Evolutionary conservation across 2,888 invertebrate species (phyloP), one percentile per base, ranked within the genome.

Genomic region (Acanthosepion esculentum): DNA sequence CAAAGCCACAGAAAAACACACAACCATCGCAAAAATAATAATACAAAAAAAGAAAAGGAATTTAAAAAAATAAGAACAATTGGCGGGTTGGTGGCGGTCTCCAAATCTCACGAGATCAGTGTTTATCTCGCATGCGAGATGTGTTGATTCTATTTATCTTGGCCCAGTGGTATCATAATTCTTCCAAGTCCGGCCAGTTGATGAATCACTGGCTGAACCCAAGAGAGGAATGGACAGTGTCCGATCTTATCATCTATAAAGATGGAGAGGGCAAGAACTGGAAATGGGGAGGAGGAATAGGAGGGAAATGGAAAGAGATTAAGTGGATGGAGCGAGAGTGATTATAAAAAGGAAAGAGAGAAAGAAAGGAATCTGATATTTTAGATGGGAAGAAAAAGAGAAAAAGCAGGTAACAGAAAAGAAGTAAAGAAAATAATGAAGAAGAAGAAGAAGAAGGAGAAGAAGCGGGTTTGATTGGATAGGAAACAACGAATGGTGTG

Each of bases 91-190:
- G 59, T 41, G 59, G 23, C 23, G 20, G 7, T 7, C 15, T 78
- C 78, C 78, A 78, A 78, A 78, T 78, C 78, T 78, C 78, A 18
- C 10, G 78, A 78, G 78, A 78, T 78, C n/a, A 33, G 78, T 78
- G n/a, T n/a, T 78, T 78, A 78, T 78, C 78, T 78, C n/a, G 78
- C 78, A 78, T 78, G 78, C 78, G 78, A 78, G 78, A 78, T 78
- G n/a, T 78, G 78, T 78, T 78, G 78, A 78, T 78, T 78, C n/a
- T n/a, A 33, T 78, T 78, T 78, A n/a, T 33, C n/a, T n/a, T 18
- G 12, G 78, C n/a, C 18, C 78, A 18, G 15, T 78, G n/a, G 8
- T 78, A 33, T n/a, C 78, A 33, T 78, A n/a, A 78, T 78, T n/a
- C 78, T 78, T n/a, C n/a, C 78, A 15, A 33, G 78, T 78, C 78